Base-by-base conservation (phyloP, 2,797 vertebrate species). In the Decapterus maruadsi region DNA sequence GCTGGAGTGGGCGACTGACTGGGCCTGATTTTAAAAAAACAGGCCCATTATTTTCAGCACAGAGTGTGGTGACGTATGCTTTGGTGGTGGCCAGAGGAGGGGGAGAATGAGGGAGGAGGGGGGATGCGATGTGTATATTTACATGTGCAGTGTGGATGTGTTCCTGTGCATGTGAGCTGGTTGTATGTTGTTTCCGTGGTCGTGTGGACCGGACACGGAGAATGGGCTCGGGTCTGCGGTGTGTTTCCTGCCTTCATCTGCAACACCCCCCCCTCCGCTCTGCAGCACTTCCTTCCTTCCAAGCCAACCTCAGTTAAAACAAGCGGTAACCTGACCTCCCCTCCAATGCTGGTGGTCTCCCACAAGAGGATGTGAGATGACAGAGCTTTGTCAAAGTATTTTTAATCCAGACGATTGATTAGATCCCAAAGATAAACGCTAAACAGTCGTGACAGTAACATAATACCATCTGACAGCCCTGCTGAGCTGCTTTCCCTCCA, bases 241-340 rank as follows among this genome's bases (percentile, higher is more conserved):
- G 72, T 53, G 87, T 87, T 96, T 96, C 94, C 95, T 95, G 91
- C 84, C 90, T 86, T 86, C 75, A 77, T 87, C 87, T 86, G 78
- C 73, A 80, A 1, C 26, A 26, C 26, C 3, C 60, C 40, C 12
- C 83, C 68, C 76, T 80, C 84, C 78, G 72, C 82, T 84, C 72
- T 69, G 77, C 73, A 65, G 77, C 73, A 65, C 81, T 95, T 95
- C 95, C 94, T 95, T 94, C 91, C 94, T 76, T 61, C 75, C 61
- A 77, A 77, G 70, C 59, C 17, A 69, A 86, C 60, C 71, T 79
- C 65, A 53, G 80, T 93, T 26, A 86, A 93, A 94, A 93, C 84
- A 90, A 93, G 90, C 86, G 87, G 89, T 87, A 85, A 89, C 70
- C 68, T 86, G 87, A 93, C 86, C 93, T 91, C 72, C 72, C 45